phyloP scores from a whole-genome alignment of 2,113 vertebrate species.

The Pyxicephalus adspersus region DNA sequence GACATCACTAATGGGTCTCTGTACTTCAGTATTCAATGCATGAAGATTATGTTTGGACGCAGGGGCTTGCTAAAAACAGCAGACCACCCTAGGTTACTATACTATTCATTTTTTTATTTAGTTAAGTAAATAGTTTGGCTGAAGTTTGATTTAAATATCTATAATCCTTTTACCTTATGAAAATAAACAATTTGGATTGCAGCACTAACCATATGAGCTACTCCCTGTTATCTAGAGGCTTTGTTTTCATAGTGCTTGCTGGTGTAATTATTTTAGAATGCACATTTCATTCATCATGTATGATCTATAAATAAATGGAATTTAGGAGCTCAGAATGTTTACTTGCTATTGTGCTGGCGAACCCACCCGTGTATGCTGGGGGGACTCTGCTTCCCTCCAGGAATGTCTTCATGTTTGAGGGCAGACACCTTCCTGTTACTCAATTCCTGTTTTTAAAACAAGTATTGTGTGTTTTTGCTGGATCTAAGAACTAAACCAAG shows the following conservation, averaged over 20 bases:
- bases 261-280: not conserved
- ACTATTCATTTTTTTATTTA: no score
- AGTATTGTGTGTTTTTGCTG: conserved; percentile 44
- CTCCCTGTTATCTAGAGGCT: not conserved
- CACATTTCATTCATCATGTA: conserved; percentile 37
- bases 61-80: no score
- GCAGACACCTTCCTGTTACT: conserved; percentile 52
- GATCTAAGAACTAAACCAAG: conserved; percentile 19
- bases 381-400: conserved; percentile 13
- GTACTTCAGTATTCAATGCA: no score
- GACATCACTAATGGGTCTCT: no score
- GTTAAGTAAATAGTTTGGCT: no score
- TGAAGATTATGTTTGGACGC: no score
- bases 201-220: no score
- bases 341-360: conserved; percentile 43
- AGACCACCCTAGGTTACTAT: no score
- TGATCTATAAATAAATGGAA: conserved; percentile 27
- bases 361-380: conserved; percentile 1
- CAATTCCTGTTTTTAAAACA: conserved; percentile 51
- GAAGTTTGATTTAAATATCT: no score
- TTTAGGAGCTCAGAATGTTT: conserved; percentile 23
- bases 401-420: conserved; percentile 52
- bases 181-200: no score
- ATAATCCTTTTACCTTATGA: no score
- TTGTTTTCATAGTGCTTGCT: not conserved